Base-by-base conservation (phyloP, 2,797 vertebrate species). In the Sebastes goodei region DNA sequence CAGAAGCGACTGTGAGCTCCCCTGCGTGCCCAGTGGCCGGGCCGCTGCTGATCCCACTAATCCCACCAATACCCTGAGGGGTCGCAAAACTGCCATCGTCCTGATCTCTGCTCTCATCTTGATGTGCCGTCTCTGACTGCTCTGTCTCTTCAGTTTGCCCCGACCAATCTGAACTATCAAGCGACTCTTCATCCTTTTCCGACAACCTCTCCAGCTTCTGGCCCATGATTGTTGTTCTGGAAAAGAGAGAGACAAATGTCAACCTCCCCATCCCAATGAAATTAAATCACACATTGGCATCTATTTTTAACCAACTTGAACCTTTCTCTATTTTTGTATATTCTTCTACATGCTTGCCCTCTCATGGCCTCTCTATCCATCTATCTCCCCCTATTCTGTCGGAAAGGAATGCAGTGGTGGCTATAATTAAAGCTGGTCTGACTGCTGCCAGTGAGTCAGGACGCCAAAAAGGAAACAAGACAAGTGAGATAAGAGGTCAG, bases 351-450 rank as follows among this genome's bases (percentile, higher is more conserved):
- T 71, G 71, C 53, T 78, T 82, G 73, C 75, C 74, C 76, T 69
- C 68, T 25, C 46, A 67, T 81, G 71, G 63, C 76, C 76, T 83
- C 79, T 73, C 83, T 82, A 83, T 88, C 83, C 81, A 83, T 88
- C 84, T 91, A 71, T 94, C 92, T 81, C 84, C 83, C 64, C 74
- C 91, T 88, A 86, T 94, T 95, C 91, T 93, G 86, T 86, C 66
- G 67, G 66, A 70, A 38, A 92, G 94, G 95, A 95, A 96, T 93
- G 94, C 83, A 78, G 89, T 70, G 84, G 89, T 75, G 80, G 92
- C 95, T 96, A 96, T 92, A 93, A 95, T 96, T 96, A 95, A 94
- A 93, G 90, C 71, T 72, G 81, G 87, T 86, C 87, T 84, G 81
- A 86, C 87, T 89, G 86, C 86, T 78, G 87, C 90, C 91, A 88